Percentiles rank a stretch among this genome's conserved stretches.
These are phyloP conservation scores for Catharus minimus DNA, from an alignment of 2,113 vertebrate genomes.

Conservation along the genomic window DNA sequence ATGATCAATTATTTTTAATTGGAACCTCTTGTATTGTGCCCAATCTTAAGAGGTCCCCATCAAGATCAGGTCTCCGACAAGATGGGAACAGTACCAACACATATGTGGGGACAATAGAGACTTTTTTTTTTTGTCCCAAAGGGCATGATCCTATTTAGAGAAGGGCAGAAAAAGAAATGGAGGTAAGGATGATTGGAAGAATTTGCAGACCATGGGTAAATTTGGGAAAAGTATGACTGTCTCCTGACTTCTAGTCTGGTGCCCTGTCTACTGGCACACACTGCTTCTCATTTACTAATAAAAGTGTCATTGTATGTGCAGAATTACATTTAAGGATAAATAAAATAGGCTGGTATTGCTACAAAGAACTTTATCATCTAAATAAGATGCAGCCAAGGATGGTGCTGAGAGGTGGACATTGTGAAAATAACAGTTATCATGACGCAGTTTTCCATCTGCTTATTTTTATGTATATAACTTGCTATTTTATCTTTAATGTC, in stretches of 20 bases:
- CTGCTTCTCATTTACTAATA: not conserved
- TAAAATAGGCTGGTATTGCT: not conserved
- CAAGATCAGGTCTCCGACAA: constrained; percentile 16
- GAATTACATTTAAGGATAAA: not conserved
- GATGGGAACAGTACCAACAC: constrained; percentile 12
- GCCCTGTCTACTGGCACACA: not conserved
- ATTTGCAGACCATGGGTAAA: not conserved
- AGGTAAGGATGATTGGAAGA: constrained; percentile 28
- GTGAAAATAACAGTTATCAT: not conserved
- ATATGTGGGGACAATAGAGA: not conserved
- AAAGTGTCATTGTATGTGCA: not conserved
- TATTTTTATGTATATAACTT: not conserved
- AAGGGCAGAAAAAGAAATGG: not conserved
- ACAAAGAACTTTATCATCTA: not conserved
- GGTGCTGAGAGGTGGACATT: not conserved
- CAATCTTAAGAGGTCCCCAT: not conserved
- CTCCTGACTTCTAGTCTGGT: not conserved
- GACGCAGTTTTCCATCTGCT: not conserved
- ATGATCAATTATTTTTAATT: constrained; percentile 71
- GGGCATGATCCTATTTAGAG: constrained; percentile 15
- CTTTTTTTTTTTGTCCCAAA: not conserved
- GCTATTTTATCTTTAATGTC: not conserved
- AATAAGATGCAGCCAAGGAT: not conserved
- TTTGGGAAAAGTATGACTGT: not conserved
- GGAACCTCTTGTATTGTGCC: constrained; percentile 42